phyloP scores from a whole-genome alignment of 1,140 invertebrate species.

The Microplitis mediator region DNA sequence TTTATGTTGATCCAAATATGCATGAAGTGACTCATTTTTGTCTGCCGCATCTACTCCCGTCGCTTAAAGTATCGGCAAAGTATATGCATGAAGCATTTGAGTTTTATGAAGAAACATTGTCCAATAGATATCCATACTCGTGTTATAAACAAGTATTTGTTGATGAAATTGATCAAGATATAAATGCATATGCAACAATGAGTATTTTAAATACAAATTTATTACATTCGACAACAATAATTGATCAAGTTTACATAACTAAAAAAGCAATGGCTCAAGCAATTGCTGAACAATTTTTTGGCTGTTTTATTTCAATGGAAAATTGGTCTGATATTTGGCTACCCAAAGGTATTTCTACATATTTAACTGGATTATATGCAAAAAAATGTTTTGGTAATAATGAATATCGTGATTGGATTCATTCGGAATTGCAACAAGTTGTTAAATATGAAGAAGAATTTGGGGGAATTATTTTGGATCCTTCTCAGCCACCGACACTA shows the following conservation, averaged over 20 bases:
- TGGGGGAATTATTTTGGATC: conserved; percentile 93
- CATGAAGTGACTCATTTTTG: conserved; percentile 98
- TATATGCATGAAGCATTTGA: conserved; percentile 96
- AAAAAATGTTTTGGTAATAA: conserved; percentile 99
- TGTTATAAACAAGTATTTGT: conserved; percentile 99
- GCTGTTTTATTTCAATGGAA: conserved; percentile 96
- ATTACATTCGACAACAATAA: conserved; percentile 89
- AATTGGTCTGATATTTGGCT: conserved; percentile 97
- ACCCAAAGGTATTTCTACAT: conserved; percentile 92
- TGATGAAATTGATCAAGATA: conserved; percentile 89
- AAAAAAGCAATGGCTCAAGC: conserved; percentile 90
- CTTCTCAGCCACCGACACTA: conserved; percentile 79
- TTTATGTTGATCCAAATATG: conserved; percentile 96
- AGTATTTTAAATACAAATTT: conserved; percentile 88
- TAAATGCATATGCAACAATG: conserved; percentile 91
- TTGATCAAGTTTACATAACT: conserved; percentile 93
- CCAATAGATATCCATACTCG: conserved; percentile 91
- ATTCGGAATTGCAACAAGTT: conserved; percentile 78
- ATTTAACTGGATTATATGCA: conserved; percentile 89
- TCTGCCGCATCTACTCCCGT: conserved; percentile 83
- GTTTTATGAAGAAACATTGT: conserved; percentile 98
- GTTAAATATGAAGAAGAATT: conserved; percentile 93
- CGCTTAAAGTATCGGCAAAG: conserved; percentile 89
- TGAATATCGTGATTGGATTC: conserved; percentile 92
- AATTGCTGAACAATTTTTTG: conserved; percentile 97